A percentile compares a stretch with the other conserved stretches of the same genome.
These are phyloP conservation scores for Zeus faber DNA, from an alignment of 2,113 vertebrate species.

Conservation along the genomic window DNA sequence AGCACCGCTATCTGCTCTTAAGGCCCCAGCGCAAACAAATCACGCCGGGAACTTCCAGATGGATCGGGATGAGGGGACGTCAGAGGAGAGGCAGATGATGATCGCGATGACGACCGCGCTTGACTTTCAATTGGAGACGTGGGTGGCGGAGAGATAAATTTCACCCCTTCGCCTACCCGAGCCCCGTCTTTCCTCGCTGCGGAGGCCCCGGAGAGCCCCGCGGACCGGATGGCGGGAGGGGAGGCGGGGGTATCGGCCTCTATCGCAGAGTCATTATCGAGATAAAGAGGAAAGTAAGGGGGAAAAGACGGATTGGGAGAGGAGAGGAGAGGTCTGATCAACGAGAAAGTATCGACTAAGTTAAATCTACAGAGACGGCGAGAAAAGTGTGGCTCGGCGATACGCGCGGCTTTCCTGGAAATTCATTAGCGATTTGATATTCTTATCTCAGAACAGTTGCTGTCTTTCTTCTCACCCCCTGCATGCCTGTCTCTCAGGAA, in stretches of 20 bases:
- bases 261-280: conserved; percentile 19
- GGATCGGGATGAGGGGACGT: background rate
- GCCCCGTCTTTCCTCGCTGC: conserved; percentile 21
- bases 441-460: background rate
- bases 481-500: conserved; percentile 6
- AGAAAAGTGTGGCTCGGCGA: conserved; percentile 10
- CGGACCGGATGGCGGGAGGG: too few species aligned
- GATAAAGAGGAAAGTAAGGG: conserved; percentile 8
- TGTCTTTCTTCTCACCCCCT: conserved; percentile 1
- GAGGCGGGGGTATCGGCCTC: too few species aligned
- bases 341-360: too few species aligned
- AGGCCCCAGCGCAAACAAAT: conserved; percentile 24
- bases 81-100: conserved; percentile 5
- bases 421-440: conserved; percentile 5
- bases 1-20: conserved; percentile 15
- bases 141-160: conserved; percentile 25
- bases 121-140: conserved; percentile 29
- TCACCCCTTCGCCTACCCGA: too few species aligned
- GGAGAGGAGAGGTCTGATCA: conserved; percentile 15
- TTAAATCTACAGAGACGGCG: conserved; percentile 8
- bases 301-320: too few species aligned
- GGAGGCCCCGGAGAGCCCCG: conserved; percentile 17
- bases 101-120: too few species aligned
- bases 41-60: conserved; percentile 4
- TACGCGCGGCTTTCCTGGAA: conserved; percentile 14